Evolutionary conservation across 2,113 vertebrate species (phyloP), one percentile per base, ranked within the genome.

Genomic region (Lepidothrix coronata): DNA sequence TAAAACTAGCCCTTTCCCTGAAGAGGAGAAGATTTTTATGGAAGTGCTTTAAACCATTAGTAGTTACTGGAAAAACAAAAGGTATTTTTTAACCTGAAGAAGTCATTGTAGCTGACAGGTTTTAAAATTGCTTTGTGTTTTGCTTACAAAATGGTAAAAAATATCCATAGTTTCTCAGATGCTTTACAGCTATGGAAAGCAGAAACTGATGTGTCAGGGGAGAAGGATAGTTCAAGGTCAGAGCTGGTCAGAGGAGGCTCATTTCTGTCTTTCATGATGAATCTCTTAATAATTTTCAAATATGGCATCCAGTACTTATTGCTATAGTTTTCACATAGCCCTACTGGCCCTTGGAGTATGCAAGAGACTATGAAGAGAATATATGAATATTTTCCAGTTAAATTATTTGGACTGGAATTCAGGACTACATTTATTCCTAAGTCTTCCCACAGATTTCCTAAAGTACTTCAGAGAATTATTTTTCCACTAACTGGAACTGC

Each of bases 201-300:
- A 4, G 89, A 89, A 94, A 28, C 19, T 22, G 37, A 54, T 51
- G n/a, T 80, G 72, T 73, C 51, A 82, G 30, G 71, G 39, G 72
- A 91, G 71, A 85, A 93, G 85, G 78, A 71, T 52, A 90, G 80
- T 88, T 96, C 91, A 94, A 94, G 91, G 95, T 93, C 82, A 94
- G 62, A 89, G 41, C n/a, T 76, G 67, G 85, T 83, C 93, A 79
- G 63, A 76, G 31, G 78, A 93, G 92, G 80, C 59, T 80, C 39
- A 84, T 91, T 91, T 71, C 82, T 94, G 85, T 88, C 85, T 77
- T 88, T 77, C 46, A 74, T 95, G 91, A 97, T 94, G 6, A 86
- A 96, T 96, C 90, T 83, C 85, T 91, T 90, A 96, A 97, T 96
- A 91, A 96, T 95, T 95, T 91, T 90, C 68, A 93, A 86, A 66